Evolutionary conservation across 2,113 vertebrate genomes (phyloP).

Genomic region (Tor tambroides): DNA sequence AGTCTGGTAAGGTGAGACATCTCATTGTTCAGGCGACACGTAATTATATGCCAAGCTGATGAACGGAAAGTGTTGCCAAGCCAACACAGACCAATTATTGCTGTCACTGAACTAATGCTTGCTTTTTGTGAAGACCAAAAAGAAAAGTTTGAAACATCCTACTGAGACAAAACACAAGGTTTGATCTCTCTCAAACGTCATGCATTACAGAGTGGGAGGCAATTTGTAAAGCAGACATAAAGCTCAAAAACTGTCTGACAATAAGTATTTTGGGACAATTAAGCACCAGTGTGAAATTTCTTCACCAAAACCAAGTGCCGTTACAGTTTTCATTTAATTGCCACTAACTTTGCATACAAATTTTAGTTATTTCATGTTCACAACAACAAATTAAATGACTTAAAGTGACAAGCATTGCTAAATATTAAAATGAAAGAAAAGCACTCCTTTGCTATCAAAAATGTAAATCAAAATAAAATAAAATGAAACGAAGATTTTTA

Average conservation of each 20-base stretch:
- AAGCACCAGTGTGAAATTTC: not conserved
- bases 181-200: not conserved
- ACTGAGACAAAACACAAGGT: not conserved
- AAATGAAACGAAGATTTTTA: not conserved
- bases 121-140: slow-evolving; percentile 18
- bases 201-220: not conserved
- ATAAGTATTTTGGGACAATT: not conserved
- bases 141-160: not conserved
- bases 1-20: slow-evolving; percentile 25
- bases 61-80: slow-evolving; percentile 39
- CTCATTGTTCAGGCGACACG: slow-evolving; percentile 22
- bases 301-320: not conserved
- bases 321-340: not conserved
- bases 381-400: not conserved
- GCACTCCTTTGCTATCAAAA: not conserved
- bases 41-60: not conserved
- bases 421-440: not conserved
- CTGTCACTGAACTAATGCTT: not conserved
- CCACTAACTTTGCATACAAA: not conserved
- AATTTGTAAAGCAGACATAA: not conserved
- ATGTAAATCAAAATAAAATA: not conserved
- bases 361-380: not conserved
- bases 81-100: not conserved
- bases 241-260: not conserved
- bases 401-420: not conserved